These are phyloP conservation scores for Zelleria hepariella DNA, from an alignment of 2,888 invertebrate genomes.

Conservation along the genomic window DNA sequence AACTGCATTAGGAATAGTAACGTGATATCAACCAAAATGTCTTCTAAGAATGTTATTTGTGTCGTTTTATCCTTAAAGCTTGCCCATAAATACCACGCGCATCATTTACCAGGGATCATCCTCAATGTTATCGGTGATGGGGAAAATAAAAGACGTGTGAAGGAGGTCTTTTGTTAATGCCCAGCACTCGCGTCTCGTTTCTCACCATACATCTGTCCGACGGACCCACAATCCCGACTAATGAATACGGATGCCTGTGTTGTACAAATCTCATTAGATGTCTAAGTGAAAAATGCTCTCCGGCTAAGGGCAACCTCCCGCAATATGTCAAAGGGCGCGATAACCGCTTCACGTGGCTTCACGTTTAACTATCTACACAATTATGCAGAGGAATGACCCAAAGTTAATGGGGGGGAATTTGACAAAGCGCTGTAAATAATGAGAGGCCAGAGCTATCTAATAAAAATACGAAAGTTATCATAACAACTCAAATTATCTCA, in stretches of 20 bases:
- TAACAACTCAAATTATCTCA: background rate
- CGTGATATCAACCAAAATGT: background rate
- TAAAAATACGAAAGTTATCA: background rate
- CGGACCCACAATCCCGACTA: constrained; percentile 24
- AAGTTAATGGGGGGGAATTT: background rate
- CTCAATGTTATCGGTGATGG: background rate
- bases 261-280: constrained; percentile 33
- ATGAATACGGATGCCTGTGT: constrained; percentile 29
- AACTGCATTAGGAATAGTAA: background rate
- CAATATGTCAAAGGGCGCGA: constrained; percentile 22
- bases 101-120: background rate
- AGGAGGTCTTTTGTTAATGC: background rate
- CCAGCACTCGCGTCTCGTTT: constrained; percentile 1
- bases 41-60: background rate
- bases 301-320: constrained; percentile 23
- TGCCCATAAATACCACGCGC: background rate
- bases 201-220: constrained; percentile 9
- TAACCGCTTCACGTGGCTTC: background rate
- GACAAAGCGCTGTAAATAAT: no score
- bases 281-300: constrained; percentile 30
- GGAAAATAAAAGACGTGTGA: background rate
- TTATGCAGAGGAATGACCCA: background rate
- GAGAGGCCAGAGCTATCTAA: background rate
- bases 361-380: background rate
- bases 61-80: no score